phyloP scores from a whole-genome alignment of 2,888 invertebrate species.

The Mellilla xanthometata region DNA sequence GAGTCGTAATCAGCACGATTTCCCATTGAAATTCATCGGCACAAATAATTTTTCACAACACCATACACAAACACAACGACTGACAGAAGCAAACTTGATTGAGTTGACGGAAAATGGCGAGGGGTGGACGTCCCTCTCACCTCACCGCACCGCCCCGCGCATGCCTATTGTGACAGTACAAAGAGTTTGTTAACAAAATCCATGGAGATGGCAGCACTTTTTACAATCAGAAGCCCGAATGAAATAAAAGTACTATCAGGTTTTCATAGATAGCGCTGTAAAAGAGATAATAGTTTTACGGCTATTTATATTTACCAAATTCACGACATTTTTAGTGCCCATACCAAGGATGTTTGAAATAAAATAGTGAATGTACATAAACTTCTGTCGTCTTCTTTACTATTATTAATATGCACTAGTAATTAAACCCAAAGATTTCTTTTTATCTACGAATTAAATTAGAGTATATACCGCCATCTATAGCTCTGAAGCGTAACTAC shows the following conservation, averaged over 20 bases:
- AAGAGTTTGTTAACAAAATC: constrained; percentile 23
- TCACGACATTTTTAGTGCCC: too few species aligned
- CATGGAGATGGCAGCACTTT: constrained; percentile 54
- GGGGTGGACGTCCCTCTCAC: constrained; percentile 55
- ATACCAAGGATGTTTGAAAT: too few species aligned
- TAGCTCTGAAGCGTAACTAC: too few species aligned
- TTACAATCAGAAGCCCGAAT: constrained; percentile 35
- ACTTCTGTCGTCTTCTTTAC: too few species aligned
- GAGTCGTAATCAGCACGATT: constrained; percentile 77
- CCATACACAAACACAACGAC: constrained; percentile 81
- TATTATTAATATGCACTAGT: too few species aligned
- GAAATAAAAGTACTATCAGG: too few species aligned
- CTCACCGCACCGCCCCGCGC: constrained; percentile 51
- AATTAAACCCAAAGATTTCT: too few species aligned
- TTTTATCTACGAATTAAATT: too few species aligned
- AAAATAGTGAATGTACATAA: too few species aligned
- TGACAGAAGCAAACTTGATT: constrained; percentile 81
- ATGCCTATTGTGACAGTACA: constrained; percentile 42
- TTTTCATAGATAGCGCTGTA: constrained; percentile 42
- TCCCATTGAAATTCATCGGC: constrained; percentile 80
- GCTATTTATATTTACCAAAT: too few species aligned
- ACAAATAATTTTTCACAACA: constrained; percentile 80
- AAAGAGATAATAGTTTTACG: neutral
- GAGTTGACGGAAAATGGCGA: constrained; percentile 80
- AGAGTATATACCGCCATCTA: too few species aligned